These are phyloP conservation scores for Leucosticte australis DNA, from an alignment of 2,113 vertebrate genomes.

Conservation along the genomic window DNA sequence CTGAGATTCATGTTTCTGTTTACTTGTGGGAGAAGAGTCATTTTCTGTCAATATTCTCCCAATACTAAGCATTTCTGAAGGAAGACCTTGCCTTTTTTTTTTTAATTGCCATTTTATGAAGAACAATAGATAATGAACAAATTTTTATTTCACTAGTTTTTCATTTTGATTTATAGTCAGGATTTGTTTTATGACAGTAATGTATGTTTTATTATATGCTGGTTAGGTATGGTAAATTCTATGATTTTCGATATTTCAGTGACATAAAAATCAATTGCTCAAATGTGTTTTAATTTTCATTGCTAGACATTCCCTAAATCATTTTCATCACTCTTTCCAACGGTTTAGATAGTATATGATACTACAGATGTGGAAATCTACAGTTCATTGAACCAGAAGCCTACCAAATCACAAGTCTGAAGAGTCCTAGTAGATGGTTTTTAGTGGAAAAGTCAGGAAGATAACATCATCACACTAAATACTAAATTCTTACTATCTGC, in stretches of 20 bases:
- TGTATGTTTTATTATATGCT: not conserved
- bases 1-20: not conserved
- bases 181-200: not conserved
- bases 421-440: not conserved
- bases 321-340: not conserved
- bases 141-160: constrained; percentile 20
- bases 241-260: not conserved
- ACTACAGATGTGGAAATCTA: not conserved
- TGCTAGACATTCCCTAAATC: not conserved
- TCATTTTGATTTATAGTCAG: constrained; percentile 35
- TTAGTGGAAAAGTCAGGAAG: not conserved
- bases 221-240: not conserved
- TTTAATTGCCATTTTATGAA: not conserved
- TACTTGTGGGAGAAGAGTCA: constrained; percentile 6
- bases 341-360: not conserved
- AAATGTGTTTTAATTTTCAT: not conserved
- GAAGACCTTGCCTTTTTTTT: not conserved
- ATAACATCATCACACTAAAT: not conserved
- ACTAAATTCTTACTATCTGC: not conserved
- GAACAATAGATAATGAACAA: not conserved
- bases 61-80: constrained; percentile 43
- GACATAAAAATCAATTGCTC: not conserved
- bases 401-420: not conserved
- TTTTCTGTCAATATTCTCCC: constrained; percentile 28
- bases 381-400: not conserved